Evolutionary conservation across 1,140 invertebrate genomes (phyloP), one percentile per base, ranked within the genome.

Genomic region (Venturia canescens): DNA sequence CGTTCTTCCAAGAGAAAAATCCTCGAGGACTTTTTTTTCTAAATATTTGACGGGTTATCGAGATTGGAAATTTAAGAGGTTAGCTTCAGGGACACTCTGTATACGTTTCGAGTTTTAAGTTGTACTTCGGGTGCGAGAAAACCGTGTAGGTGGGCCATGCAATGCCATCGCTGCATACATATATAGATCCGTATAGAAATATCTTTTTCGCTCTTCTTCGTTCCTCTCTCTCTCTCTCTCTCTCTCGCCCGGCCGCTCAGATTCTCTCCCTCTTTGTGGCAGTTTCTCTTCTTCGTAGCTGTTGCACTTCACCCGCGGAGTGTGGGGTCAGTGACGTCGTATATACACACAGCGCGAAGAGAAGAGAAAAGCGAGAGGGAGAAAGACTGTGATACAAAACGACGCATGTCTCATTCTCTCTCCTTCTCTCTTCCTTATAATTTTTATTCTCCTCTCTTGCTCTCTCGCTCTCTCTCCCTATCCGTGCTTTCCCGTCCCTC

Each of bases 251-350:
- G 23, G 6, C 15, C 38, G 6, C 38, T 44, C 38, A 7, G 6
- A 7, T 15, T 44, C 38, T 63, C 60, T 63, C 4, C 27, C 60
- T 63, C 27, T 27, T 63, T 63, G 9, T 63, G 4, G n/a, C 21
- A n/a, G 27, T 69, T 29, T 69, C 21, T 31, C 21, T 69, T 29
- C 29, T 29, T 31, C 66, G 66, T 69, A 34, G 66, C 66, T 69
- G 66, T 69, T 69, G 66, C 66, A 69, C 66, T 69, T 69, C 29
- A 69, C 66, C 66, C 66, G 66, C 66, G 66, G 66, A 69, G 66
- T 69, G 66, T 69, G 66, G 66, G 66, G 66, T 69, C 66, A 69
- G 27, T 69, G 66, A 69, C 66, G 66, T 69, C 66, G 66, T 69
- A 31, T 69, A n/a, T 23, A 69, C 13, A n/a, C 29, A 69, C 13